phyloP scores from a whole-genome alignment of 2,113 vertebrate genomes.

The Hassar affinis region DNA sequence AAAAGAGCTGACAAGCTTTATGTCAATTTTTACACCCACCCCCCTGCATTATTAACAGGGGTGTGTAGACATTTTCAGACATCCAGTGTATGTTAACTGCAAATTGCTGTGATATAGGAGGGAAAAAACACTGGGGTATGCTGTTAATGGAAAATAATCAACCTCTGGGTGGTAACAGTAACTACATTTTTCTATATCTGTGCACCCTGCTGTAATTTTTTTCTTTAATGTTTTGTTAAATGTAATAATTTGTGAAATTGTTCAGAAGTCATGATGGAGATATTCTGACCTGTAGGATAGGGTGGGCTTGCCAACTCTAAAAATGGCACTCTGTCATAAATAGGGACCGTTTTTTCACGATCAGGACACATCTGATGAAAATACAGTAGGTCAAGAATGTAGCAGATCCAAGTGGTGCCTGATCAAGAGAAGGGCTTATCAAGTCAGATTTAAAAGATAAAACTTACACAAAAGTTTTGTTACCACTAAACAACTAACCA shows the following conservation, averaged over 20 bases:
- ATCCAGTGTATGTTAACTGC: neutral
- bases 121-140: neutral
- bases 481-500: neutral
- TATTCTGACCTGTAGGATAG: conserved; percentile 14
- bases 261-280: neutral
- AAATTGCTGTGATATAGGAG: neutral
- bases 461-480: neutral
- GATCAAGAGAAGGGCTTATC: neutral
- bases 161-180: too few species aligned
- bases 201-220: neutral
- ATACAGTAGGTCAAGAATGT: conserved; percentile 66
- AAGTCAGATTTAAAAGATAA: neutral
- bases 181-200: neutral
- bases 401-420: conserved; percentile 73
- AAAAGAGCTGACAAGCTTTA: neutral
- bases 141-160: neutral
- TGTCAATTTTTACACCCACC: too few species aligned
- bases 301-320: conserved; percentile 55
- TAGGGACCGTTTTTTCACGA: conserved; percentile 47
- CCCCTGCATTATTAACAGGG: neutral
- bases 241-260: neutral
- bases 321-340: conserved; percentile 65
- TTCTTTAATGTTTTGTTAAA: neutral
- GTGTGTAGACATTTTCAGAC: neutral
- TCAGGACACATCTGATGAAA: conserved; percentile 51